A percentile compares a stretch with the other conserved stretches of the same genome.
These are phyloP conservation scores for Pinctada fucata DNA, from an alignment of 2,888 invertebrate species.

Conservation along the genomic window DNA sequence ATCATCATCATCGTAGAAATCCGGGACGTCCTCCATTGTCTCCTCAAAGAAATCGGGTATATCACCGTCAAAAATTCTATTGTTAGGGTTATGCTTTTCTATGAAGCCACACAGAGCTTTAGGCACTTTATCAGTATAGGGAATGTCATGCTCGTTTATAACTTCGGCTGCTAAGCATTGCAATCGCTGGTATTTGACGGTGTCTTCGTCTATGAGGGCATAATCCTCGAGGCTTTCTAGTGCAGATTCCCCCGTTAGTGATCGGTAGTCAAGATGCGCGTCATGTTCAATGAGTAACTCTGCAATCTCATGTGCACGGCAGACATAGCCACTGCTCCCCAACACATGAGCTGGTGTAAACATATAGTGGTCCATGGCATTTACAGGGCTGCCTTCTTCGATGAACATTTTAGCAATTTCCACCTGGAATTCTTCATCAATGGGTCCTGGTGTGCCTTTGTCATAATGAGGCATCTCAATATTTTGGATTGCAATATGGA, in stretches of 20 bases:
- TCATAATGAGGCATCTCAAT: not conserved
- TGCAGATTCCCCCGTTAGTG: not conserved
- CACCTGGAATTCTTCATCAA: conserved; percentile 2
- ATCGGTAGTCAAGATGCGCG: not conserved
- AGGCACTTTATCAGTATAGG: not conserved
- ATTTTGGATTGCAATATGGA: conserved; percentile 6
- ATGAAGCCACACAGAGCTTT: conserved; percentile 11
- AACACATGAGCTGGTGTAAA: conserved; percentile 1
- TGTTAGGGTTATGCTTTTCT: conserved; percentile 1
- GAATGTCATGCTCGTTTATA: not conserved
- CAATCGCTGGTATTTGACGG: not conserved
- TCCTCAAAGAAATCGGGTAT: not conserved
- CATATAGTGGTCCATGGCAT: conserved; percentile 11
- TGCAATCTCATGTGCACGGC: not conserved
- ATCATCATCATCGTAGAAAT: not conserved
- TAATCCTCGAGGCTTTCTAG: not conserved
- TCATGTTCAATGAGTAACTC: conserved; percentile 1
- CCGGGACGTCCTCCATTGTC: conserved; percentile 49
- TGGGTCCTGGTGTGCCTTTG: not conserved
- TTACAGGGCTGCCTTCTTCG: not conserved
- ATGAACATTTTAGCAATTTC: conserved; percentile 10
- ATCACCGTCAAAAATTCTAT: not conserved
- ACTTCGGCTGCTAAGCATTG: conserved; percentile 12
- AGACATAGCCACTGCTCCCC: not conserved
- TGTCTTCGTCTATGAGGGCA: not conserved